Conservation (phyloP, 1,140 invertebrate genomes). For the Drosophila seguyi region DNA sequence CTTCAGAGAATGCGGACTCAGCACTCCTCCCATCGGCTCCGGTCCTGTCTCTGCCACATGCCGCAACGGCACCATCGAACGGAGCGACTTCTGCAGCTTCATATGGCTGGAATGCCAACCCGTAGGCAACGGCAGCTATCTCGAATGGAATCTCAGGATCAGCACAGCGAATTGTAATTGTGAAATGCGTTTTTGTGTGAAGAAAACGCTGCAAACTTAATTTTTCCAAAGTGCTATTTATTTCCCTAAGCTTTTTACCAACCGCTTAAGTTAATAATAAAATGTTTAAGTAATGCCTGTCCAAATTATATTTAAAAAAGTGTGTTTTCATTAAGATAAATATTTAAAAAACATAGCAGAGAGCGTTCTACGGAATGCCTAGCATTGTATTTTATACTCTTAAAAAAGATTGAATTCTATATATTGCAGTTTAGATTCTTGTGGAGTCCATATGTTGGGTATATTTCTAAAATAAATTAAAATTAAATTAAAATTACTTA, state of each 20-base stretch:
- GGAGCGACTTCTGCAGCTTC: neutral
- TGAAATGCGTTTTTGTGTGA: neutral
- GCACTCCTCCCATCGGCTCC: slow-evolving; percentile 11
- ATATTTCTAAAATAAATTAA: no score
- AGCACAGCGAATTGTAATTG: slow-evolving; percentile 5
- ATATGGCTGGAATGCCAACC: slow-evolving; percentile 38
- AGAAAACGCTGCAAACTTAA: slow-evolving; percentile 1
- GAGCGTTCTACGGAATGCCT: no score
- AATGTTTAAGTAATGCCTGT: neutral
- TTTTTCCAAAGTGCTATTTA: slow-evolving; percentile 5
- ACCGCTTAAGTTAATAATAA: neutral
- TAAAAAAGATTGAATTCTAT: no score
- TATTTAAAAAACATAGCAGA: no score
- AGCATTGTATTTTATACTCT: no score
- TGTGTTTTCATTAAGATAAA: neutral
- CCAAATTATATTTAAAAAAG: neutral
- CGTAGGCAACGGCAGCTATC: neutral
- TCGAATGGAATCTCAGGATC: slow-evolving; percentile 15
- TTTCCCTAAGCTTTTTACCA: neutral
- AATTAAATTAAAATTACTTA: no score
- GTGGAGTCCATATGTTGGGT: no score
- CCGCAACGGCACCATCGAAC: slow-evolving; percentile 20
- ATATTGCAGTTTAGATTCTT: no score
- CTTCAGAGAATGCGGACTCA: neutral
- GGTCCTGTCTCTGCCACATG: slow-evolving; percentile 18